Base-by-base conservation (phyloP, 2,888 invertebrate genomes). In the Brachylomia viminalis region DNA sequence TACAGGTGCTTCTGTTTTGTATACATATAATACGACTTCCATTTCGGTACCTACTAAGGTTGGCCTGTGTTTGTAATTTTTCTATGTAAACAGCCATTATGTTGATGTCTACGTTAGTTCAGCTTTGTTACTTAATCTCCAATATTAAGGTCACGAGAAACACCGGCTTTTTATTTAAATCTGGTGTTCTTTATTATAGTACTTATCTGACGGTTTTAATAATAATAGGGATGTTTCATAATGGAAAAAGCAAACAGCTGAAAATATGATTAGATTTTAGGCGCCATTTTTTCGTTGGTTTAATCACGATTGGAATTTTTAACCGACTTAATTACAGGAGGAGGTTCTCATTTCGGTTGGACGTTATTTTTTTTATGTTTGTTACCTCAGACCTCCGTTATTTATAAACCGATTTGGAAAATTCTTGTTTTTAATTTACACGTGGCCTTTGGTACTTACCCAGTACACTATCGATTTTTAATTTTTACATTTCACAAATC, bases 91-190 rank as follows among this genome's bases (percentile, higher is more conserved):
- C 61, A 59, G 20, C 2, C 33, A 54, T 47, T 45, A 75, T 54
- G 65, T 27, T 54, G n/a, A 76, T 52, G 42, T 45, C 17, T 42
- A 33, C n/a, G n/a, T 62, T 75, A 23, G 45, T 77, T 33, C 23
- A 62, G 17, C n/a, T 42, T 74, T 30, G 10, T 75, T 76, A 62
- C 1, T 33, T 76, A 61, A 42, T 49, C 38, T 76, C n/a, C 15
- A 20, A n/a, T 52, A 61, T 76, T 76, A 52, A 52, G 61, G 61
- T 61, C 30, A n/a, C 27, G 13, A 33, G 38, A 59, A 42, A 42
- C 8, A 52, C 20, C 30, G 45, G 20, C 1, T 17, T 52, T 38
- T 52, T 45, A 59, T 59, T 75, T 30, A 42, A 75, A 75, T 52
- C 10, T 52, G 20, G 42, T 7, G 17, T 30, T 49, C 30, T 17